Evolutionary conservation across 2,113 vertebrate genomes (phyloP), one percentile per base, ranked within the genome.

Genomic region (Ahaetulla prasina): DNA sequence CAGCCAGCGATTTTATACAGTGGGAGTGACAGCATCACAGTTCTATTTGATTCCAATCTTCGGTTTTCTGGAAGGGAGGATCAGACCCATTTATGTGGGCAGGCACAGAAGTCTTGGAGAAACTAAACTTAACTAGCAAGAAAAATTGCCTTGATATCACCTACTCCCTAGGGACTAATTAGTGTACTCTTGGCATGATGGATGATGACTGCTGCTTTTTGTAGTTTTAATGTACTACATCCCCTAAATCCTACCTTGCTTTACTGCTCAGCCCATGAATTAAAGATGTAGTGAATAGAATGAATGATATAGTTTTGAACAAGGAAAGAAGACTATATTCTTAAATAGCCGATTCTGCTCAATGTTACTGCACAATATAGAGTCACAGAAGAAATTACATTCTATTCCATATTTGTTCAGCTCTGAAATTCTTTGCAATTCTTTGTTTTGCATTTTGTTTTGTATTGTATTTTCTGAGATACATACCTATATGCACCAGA

Each of bases 81-180:
- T 94, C 93, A 89, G 87, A 45, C 50, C 30, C 55, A 39, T 92
- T 94, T 92, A 63, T 94, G 93, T 89, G 74, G 25, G 43, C 90
- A 74, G 89, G 86, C 43, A 93, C 4, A 0, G 90, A 92, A 92
- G 86, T 89, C n/a, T 54, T 90, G 88, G 22, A 85, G 68, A 92
- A 87, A 87, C 89, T 87, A 89, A 94, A 93, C 92, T 89, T 89
- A 94, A 93, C 94, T 93, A 87, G 23, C 45, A 92, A 93, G 93
- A 88, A 91, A 94, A 95, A 94, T 94, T 87, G 74, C 92, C 84
- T 63, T 63, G 43, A 57, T 90, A 87, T 87, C 84, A 50, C 2
- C 8, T 27, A 80, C 7, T 92, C 93, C 47, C 55, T 52, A n/a
- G 87, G 90, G 90, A 92, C 90, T 92, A 91, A 95, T 95, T 93